Percentiles rank a stretch among this genome's conserved stretches.
Evolutionary conservation across 2,113 vertebrate genomes (phyloP).

Genomic region (Martes martes): DNA sequence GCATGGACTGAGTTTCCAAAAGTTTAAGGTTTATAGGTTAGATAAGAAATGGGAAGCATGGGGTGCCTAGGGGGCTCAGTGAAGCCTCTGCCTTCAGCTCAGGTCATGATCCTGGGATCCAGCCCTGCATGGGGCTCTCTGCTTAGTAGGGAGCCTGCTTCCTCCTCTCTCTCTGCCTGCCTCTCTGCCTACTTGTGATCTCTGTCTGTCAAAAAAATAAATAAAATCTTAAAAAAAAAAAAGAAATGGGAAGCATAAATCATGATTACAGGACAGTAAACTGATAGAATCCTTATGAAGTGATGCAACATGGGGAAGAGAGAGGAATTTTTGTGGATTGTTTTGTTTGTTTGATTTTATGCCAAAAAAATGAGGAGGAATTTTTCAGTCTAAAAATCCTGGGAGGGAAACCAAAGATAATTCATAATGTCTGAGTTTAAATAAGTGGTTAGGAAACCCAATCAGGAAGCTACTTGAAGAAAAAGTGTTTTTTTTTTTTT

Average conservation of each 20-base stretch:
- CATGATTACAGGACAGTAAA: neutral
- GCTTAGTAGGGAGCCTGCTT: too few species aligned
- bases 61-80: too few species aligned
- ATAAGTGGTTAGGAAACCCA: neutral
- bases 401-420: neutral
- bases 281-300: neutral
- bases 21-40: neutral
- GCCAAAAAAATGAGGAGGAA: neutral
- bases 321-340: neutral
- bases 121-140: too few species aligned
- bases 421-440: too few species aligned
- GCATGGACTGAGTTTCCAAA: neutral
- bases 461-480: neutral
- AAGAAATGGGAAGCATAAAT: neutral
- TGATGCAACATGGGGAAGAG: accelerated
- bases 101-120: too few species aligned
- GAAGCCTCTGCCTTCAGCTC: too few species aligned
- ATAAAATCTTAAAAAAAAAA: too few species aligned
- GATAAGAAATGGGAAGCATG: neutral
- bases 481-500: neutral
- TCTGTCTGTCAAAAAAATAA: too few species aligned
- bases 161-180: too few species aligned
- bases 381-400: neutral
- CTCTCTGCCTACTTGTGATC: too few species aligned
- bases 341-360: neutral